Evolutionary conservation across 2,888 invertebrate species (phyloP), one percentile per base, ranked within the genome.

Genomic region (Cephus runcator): DNA sequence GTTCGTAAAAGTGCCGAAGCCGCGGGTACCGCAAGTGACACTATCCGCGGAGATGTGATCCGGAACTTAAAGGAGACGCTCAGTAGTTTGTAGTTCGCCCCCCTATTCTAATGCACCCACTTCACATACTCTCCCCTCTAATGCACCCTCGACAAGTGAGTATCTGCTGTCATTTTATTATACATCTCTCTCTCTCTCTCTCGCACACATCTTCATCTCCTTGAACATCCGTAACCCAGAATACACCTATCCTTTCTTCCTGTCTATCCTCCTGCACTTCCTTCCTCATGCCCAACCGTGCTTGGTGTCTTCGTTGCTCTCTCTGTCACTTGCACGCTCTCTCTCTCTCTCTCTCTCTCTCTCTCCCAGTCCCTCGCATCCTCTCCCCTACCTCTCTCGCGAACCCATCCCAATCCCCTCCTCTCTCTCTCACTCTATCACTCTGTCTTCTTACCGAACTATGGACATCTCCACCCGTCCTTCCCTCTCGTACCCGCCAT

Each of bases 71-170:
- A 80, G 87, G 84, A 83, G 84, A 86, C 85, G 81, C 87, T 86
- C 85, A 86, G 91, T 91, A 91, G 91, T 91, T 91, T 90, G 91
- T 91, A 91, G 91, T 88, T 85, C 81, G 82, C 81, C 85, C 87
- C 82, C 82, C 84, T 77, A 77, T 81, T 81, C 83, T 75, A 80
- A n/a, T 56, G 56, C 35, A 23, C 76, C 73, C 75, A 35, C 76
- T 77, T 76, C 77, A 75, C 73, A 82, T 75, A 77, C 80, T 81
- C 80, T 79, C 75, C 80, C 78, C 82, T 82, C 84, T 83, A 82
- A 86, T 87, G 85, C 85, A 84, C 83, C 84, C 83, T 79, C 83
- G 83, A 84, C 83, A 85, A 87, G 89, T 89, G 84, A 89, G 84
- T 87, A 84, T 81, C 33, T 31, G 69, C 30, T 36, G 36, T 34